Evolutionary conservation across 2,797 vertebrate genomes (phyloP), one percentile per base, ranked within the genome.

Genomic region (Mallotus villosus): DNA sequence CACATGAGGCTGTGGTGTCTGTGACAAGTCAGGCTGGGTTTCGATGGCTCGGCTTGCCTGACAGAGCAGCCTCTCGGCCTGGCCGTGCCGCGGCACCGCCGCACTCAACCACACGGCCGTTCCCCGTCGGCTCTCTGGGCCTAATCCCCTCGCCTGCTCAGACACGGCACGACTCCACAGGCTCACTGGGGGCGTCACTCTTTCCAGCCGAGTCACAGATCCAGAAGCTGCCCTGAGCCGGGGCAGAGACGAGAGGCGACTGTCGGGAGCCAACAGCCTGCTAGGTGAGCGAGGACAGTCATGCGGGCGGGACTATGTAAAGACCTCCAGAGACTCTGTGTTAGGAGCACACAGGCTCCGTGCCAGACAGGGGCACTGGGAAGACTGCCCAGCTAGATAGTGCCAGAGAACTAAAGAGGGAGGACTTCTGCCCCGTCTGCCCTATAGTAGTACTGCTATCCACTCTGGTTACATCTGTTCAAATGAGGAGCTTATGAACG

Each of bases 1-100:
- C 34, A 61, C 4, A 60, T 66, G 21, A 24, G 41, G 62, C 65
- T 34, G 63, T 49, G 4, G 5, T 0, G 55, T 61, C 41, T 61
- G 22, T 60, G 57, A 60, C 34, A 25, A 25, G 62, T 70, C 71
- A 29, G 67, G 61, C 67, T 63, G 12, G 58, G 66, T 34, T 71
- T 12, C 3, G 41, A 46, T 12, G 9, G 41, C 41, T 46, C 41
- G 9, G 9, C 41, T 12, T 2, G 32, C 8, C 32, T 34, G 32
- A 29, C 24, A 29, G 62, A 32, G 69, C 73, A 70, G 61, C 9
- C 68, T 74, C 4, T 60, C n/a, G 55, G 32, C 11, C 49, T 1
- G 69, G 60, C 67, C 22, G 41, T 16, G n/a, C n/a, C 46, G n/a
- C 22, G 24, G 24, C 11, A 12, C 8, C 3, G 9, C 63, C 14